Evolutionary conservation across 1,140 invertebrate genomes (phyloP).

Genomic region (Drosophila subpulchrella): DNA sequence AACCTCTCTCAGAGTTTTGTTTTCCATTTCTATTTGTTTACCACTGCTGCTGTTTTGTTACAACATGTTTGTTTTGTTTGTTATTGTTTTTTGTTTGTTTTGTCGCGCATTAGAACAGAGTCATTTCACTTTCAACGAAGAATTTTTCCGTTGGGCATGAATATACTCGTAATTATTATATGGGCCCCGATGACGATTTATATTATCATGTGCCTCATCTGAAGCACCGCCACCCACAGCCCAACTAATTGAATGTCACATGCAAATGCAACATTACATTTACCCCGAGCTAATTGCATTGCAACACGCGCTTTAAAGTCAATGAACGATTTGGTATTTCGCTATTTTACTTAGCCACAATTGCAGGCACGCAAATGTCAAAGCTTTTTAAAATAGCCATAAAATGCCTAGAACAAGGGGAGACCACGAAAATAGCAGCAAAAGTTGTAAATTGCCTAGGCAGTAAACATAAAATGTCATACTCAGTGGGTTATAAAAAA

Average conservation of each 20-base stretch:
- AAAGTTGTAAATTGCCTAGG: constrained; percentile 50
- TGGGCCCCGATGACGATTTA: constrained; percentile 34
- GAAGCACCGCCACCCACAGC: constrained; percentile 7
- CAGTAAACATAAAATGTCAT: constrained; percentile 55
- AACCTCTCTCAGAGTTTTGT: constrained; percentile 55
- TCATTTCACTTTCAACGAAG: constrained; percentile 51
- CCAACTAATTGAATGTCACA: constrained; percentile 62
- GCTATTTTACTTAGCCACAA: constrained; percentile 19
- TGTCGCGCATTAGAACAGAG: constrained; percentile 46
- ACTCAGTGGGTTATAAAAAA: constrained; percentile 40
- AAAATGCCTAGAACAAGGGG: constrained; percentile 14
- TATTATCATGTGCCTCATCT: constrained; percentile 32
- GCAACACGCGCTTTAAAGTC: constrained; percentile 77
- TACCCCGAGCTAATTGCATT: constrained; percentile 70
- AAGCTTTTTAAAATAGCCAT: constrained; percentile 55
- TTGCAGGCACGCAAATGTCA: constrained; percentile 68
- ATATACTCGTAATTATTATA: constrained; percentile 41
- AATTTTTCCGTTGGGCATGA: constrained; percentile 13
- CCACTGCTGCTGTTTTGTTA: constrained; percentile 9
- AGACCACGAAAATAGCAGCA: constrained; percentile 26
- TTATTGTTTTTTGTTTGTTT: constrained; percentile 32
- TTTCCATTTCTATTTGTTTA: constrained; percentile 59
- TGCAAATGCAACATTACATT: constrained; percentile 75
- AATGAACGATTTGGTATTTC: constrained; percentile 66
- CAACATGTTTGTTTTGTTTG: constrained; percentile 32